Evolutionary conservation across 2,113 vertebrate species (phyloP).

Genomic region (Heterochromis multidens): DNA sequence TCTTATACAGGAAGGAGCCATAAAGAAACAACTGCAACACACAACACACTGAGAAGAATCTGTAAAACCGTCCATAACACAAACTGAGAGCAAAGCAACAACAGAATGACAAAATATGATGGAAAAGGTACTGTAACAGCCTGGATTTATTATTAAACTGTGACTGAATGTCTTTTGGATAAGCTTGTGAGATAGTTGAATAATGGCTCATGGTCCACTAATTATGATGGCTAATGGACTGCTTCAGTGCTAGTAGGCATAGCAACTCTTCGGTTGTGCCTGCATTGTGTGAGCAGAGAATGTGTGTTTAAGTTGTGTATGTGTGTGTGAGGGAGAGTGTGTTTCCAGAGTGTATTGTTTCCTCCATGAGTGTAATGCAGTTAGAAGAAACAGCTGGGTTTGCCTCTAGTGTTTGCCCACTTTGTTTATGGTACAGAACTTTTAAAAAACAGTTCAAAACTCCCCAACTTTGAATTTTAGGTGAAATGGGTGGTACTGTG

Average conservation of each 20-base stretch:
- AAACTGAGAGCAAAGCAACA: neutral
- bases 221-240: neutral
- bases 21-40: neutral
- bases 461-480: neutral
- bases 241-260: neutral
- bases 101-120: constrained; percentile 31
- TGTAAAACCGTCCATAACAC: neutral
- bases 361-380: neutral
- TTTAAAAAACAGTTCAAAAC: neutral
- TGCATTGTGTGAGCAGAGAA: neutral
- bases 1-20: constrained; percentile 16
- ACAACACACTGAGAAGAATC: neutral
- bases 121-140: constrained; percentile 24
- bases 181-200: neutral
- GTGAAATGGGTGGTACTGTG: neutral
- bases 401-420: neutral
- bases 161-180: neutral
- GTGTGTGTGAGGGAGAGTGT: neutral
- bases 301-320: neutral
- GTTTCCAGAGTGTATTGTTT: neutral
- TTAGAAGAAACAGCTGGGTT: neutral
- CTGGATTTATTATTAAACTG: neutral
- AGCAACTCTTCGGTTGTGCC: neutral
- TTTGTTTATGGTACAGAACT: neutral
- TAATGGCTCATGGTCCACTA: neutral